These are phyloP conservation scores for Orthosia gothica DNA, from an alignment of 2,888 invertebrate species.

Conservation along the genomic window DNA sequence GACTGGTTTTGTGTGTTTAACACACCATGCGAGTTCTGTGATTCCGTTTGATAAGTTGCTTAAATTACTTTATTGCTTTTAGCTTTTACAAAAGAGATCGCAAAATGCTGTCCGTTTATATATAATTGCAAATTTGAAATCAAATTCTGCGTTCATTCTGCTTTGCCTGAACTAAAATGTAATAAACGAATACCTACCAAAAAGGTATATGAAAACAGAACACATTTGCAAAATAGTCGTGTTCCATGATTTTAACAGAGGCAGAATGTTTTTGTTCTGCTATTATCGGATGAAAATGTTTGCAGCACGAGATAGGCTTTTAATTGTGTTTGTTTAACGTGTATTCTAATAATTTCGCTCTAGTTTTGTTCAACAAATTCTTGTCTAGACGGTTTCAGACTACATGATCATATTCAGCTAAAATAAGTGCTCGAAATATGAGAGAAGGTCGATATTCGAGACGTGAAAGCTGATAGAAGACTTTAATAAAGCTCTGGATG, in stretches of 20 bases:
- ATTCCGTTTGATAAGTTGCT: too few species aligned
- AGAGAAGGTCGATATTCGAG: neutral
- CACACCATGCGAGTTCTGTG: too few species aligned
- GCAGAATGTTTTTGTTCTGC: conserved; percentile 1
- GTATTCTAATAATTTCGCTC: conserved; percentile 15
- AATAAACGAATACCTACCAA: neutral
- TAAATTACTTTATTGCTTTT: neutral
- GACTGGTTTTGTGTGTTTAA: too few species aligned
- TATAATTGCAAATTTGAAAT: neutral
- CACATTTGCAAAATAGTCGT: neutral
- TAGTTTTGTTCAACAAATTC: conserved; percentile 21
- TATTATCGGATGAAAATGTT: conserved; percentile 20
- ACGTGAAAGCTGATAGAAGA: neutral
- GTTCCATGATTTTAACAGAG: conserved; percentile 22
- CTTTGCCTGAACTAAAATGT: neutral
- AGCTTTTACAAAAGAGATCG: too few species aligned
- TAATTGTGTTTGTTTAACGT: conserved; percentile 25
- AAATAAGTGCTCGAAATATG: conserved; percentile 1
- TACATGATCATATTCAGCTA: neutral
- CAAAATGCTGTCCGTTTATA: too few species aligned
- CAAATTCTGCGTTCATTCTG: neutral
- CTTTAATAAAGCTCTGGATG: neutral
- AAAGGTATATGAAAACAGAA: neutral
- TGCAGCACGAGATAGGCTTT: conserved; percentile 9
- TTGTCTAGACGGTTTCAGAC: conserved; percentile 10